Base-by-base conservation (phyloP, 1,140 invertebrate species). In the Microplitis demolitor region DNA sequence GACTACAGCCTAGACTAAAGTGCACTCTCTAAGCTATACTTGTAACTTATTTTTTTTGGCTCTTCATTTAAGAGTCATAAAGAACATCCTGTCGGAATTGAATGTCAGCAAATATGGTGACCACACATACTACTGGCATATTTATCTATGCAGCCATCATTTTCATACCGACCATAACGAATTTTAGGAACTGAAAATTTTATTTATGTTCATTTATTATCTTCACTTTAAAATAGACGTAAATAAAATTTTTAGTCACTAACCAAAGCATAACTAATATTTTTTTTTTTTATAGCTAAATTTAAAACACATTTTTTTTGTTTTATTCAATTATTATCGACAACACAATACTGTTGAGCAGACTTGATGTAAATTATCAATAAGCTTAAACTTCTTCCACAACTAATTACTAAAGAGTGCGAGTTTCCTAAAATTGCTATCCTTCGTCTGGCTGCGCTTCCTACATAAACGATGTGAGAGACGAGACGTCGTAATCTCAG, bases 111-210 rank as follows among this genome's bases (percentile, higher is more conserved):
- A 61, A 33, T 61, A 33, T 66, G 63, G 54, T 71, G 69, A 70
- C 74, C 75, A 77, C 39, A 45, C 69, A 71, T 72, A 74, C 61
- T 69, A 39, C 45, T 69, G 69, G 68, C 74, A 71, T 75, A 72
- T 77, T 77, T 77, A 75, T 75, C 73, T 66, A 69, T 45, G 39
- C 2, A 58, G 34, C 71, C 62, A 61, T 66, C 1, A 66, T 66
- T 72, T 31, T 37, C 16, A 45, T 70, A 60, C 61, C 62, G 60
- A 68, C 64, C 67, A 75, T 34, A 64, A 31, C 31, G 60, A 66
- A 71, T 72, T 72, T 69, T n/a, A 54, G 5, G 16, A 54, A 54
- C 53, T 0, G 53, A 54, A 54, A 13, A 9, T 3, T 45, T 45
- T 45, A 45, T 45, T 45, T 11, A 45, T 45, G 39, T 3, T 45